A percentile compares a stretch with the other conserved stretches of the same genome.
Evolutionary conservation across 1,140 invertebrate genomes (phyloP).

Genomic region (Drosophila asahinai): DNA sequence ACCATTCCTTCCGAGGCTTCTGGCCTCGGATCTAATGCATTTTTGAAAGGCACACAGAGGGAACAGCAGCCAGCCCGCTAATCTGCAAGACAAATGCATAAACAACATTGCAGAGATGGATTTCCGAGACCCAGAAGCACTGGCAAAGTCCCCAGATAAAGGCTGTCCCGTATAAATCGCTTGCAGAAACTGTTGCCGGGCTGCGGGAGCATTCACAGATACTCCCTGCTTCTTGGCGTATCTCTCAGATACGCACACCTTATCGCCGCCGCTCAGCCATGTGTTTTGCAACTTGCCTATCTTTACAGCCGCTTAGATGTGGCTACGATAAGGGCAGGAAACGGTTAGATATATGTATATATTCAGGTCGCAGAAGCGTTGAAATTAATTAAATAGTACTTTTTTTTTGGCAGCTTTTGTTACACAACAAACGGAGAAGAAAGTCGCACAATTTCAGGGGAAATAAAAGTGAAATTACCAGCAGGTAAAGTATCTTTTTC

Average conservation of each 20-base stretch:
- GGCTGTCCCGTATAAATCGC: conserved; percentile 11
- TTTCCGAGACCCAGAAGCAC: conserved; percentile 15
- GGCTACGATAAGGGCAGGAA: conserved; percentile 26
- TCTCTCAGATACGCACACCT: conserved; percentile 59
- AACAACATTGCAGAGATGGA: conserved; percentile 46
- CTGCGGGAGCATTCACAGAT: conserved; percentile 58
- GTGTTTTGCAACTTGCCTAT: conserved; percentile 63
- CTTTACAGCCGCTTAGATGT: conserved; percentile 26
- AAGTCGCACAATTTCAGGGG: conserved; percentile 54
- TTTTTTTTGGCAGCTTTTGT: conserved; percentile 17
- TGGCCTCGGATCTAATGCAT: conserved; percentile 45
- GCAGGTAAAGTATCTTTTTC: conserved; percentile 14
- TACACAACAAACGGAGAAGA: conserved; percentile 53
- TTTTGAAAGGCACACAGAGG: conserved; percentile 45
- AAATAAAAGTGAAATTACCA: conserved; percentile 71
- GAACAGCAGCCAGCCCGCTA: conserved; percentile 30
- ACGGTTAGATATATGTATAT: background rate
- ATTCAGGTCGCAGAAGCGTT: background rate
- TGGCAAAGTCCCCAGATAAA: conserved; percentile 38
- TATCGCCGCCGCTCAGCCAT: conserved; percentile 56
- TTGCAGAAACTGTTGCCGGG: conserved; percentile 24
- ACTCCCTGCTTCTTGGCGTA: conserved; percentile 29
- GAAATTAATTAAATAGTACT: conserved; percentile 26
- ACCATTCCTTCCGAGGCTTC: conserved; percentile 21
- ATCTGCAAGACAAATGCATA: conserved; percentile 71